Percentiles rank a stretch among this genome's conserved stretches.
Conservation (phyloP, 2,888 invertebrate species). For the Catocala sponsa region DNA sequence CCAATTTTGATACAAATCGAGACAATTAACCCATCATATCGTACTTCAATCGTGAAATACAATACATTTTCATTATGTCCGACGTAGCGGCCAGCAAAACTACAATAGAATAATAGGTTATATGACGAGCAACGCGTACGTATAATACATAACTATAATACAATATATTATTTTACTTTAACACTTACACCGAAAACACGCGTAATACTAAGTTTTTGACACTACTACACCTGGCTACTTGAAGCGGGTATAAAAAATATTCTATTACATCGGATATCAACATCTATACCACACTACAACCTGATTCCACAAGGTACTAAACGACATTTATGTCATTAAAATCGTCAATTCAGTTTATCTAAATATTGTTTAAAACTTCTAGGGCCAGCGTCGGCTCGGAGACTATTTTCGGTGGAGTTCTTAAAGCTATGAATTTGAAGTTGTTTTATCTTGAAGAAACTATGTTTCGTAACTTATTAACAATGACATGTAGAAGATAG, state of each 20-base stretch:
- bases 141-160: constrained; percentile 41
- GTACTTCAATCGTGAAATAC: no score
- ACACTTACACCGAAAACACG: constrained; percentile 51
- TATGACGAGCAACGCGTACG: constrained; percentile 31
- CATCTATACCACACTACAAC: constrained; percentile 61
- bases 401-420: no score
- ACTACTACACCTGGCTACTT: constrained; percentile 45
- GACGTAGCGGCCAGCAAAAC: no score
- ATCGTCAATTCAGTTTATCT: constrained; percentile 16
- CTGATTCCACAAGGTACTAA: constrained; percentile 37
- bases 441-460: neutral
- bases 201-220: constrained; percentile 53
- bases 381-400: neutral
- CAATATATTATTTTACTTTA: constrained; percentile 48
- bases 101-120: constrained; percentile 5
- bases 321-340: constrained; percentile 16
- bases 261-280: constrained; percentile 59
- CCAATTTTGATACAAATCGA: no score
- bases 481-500: no score
- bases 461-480: no score
- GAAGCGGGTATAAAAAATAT: constrained; percentile 79
- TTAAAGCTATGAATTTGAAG: neutral
- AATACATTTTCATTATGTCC: no score
- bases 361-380: neutral
- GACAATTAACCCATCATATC: no score